Conservation (phyloP, 2,797 vertebrate genomes). For the Scarus forsteni region DNA sequence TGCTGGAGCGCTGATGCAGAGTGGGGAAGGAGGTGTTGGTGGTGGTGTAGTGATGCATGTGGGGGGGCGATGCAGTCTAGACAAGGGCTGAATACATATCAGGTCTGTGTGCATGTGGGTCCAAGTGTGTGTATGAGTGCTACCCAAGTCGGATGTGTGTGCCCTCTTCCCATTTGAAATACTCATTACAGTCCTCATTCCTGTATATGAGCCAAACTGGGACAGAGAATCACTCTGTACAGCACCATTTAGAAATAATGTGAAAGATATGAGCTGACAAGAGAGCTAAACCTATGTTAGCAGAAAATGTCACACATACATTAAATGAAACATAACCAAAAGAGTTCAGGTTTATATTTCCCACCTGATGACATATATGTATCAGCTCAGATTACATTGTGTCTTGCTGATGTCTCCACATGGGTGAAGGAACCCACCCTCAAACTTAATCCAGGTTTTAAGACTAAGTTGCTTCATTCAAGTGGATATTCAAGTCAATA, state of each 20-base stretch:
- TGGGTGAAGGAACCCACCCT: too few species aligned
- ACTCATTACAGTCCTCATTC: not conserved
- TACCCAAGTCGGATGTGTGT: not conserved
- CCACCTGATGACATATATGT: too few species aligned
- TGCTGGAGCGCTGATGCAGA: slow-evolving; percentile 6
- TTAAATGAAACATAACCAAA: too few species aligned
- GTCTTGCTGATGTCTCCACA: too few species aligned
- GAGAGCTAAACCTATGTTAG: not conserved
- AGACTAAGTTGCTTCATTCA: too few species aligned
- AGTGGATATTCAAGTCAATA: too few species aligned
- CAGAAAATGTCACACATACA: not conserved
- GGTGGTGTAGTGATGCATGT: not conserved
- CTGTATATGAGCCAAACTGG: not conserved
- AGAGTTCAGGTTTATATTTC: too few species aligned
- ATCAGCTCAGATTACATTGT: too few species aligned
- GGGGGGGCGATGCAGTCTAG: slow-evolving; percentile 3
- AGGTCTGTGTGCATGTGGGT: not conserved
- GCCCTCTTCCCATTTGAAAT: not conserved
- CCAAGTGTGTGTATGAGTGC: not conserved
- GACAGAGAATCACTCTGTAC: not conserved
- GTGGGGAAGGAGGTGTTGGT: not conserved
- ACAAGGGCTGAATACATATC: slow-evolving; percentile 10
- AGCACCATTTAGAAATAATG: not conserved
- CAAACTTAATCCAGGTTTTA: too few species aligned
- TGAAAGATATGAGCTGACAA: not conserved